phyloP scores from a whole-genome alignment of 2,113 vertebrate genomes.

The Bujurquina vittata region DNA sequence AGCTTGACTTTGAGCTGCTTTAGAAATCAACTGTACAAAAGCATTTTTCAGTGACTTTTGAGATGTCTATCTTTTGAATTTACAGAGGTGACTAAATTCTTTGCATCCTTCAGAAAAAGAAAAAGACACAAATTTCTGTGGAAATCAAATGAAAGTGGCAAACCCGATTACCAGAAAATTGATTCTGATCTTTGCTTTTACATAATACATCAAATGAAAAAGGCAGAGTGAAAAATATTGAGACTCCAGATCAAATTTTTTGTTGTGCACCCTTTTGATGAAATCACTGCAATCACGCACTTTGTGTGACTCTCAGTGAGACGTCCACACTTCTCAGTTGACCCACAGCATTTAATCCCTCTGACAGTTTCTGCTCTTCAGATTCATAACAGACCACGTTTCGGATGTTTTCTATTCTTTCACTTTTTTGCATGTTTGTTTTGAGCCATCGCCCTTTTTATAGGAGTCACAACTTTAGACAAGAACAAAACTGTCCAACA shows the following conservation, averaged over 20 bases:
- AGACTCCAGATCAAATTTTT: not conserved
- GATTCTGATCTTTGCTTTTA: not conserved
- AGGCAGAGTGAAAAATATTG: not conserved
- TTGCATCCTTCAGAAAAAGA: too few species aligned
- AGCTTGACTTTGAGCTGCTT: not conserved
- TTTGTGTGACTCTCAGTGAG: not conserved
- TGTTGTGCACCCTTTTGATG: not conserved
- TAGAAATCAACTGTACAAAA: not conserved
- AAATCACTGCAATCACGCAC: not conserved
- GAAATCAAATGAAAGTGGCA: too few species aligned
- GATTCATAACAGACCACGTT: not conserved
- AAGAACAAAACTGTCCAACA: not conserved
- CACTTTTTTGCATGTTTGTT: not conserved
- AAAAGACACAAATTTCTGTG: too few species aligned
- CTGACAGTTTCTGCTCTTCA: not conserved
- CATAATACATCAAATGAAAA: not conserved
- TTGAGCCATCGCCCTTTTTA: not conserved
- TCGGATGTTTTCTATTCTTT: not conserved
- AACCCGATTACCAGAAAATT: too few species aligned
- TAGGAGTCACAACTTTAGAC: not conserved
- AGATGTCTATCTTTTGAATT: too few species aligned
- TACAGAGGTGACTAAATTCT: too few species aligned
- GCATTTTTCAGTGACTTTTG: not conserved
- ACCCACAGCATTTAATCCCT: not conserved
- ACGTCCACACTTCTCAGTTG: not conserved